Base-by-base conservation (phyloP, 2,888 invertebrate genomes). In the Philonicus albiceps region DNA sequence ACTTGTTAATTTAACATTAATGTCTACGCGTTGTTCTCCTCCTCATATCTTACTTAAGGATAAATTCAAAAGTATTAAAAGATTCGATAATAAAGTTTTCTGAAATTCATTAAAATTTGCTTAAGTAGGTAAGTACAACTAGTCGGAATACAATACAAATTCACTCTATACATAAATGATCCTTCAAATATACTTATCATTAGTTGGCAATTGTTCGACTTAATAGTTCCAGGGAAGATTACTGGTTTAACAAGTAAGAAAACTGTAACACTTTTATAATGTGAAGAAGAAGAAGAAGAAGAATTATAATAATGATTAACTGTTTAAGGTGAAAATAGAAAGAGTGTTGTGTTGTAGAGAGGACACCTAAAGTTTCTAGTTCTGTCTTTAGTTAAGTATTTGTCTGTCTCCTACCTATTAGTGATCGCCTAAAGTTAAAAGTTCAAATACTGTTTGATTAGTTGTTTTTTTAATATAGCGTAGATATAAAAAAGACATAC, bases 131-230 rank as follows among this genome's bases (percentile, higher is more conserved):
- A 49, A 78, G 30, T 78, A 78, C 22, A 31, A 78, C 78, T 78
- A 78, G 49, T 22, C 22, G 49, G 78, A 22, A 30, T 78, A 78
- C 30, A 78, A 78, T 78, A 78, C 49, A 78, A 40, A 43, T 43
- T 43, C 16, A 49, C 8, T 78, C 49, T 78, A 49, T 78, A 43
- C 49, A 49, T 78, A 78, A 78, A 49, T 16, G 49, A 30, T 49
- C 49, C 22, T 76, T 31, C 49, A 49, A 78, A 49, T 78, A 49
- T 78, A 49, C 78, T 78, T 78, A 78, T 43, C 27, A 16, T 43
- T 78, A 78, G 37, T 78, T 78, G 78, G 78, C 78, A 78, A 78
- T 78, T 49, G 78, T 78, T 53, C 53, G 78, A 43, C 78, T 78
- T 27, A 22, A 74, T 31, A 78, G 19, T 64, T 64, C 64, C 11